These are phyloP conservation scores for Drosophila affinis DNA, from an alignment of 2,888 invertebrate species.

Conservation along the genomic window DNA sequence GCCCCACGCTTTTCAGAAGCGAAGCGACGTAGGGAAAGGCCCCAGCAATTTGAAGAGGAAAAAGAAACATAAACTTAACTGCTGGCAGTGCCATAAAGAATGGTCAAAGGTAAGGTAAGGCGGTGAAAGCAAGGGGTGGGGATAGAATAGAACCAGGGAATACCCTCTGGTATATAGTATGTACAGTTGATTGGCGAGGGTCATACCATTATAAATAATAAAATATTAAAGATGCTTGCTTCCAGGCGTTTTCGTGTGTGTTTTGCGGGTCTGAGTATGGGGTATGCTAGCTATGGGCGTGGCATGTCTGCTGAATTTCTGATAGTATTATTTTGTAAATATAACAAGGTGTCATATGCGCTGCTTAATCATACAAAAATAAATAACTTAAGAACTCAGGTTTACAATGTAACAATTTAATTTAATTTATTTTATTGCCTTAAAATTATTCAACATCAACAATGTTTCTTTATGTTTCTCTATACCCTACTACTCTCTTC, in stretches of 20 bases:
- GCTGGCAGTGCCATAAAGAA: constrained; percentile 35
- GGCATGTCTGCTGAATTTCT: constrained; percentile 27
- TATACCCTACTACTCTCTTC: constrained; percentile 31
- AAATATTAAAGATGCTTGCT: constrained; percentile 8
- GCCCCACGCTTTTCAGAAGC: too few species aligned
- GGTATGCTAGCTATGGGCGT: constrained; percentile 34
- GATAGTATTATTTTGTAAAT: constrained; percentile 54
- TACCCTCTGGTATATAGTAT: constrained; percentile 24
- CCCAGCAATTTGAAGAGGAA: constrained; percentile 1
- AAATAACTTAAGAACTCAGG: constrained; percentile 75
- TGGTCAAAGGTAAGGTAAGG: constrained; percentile 3
- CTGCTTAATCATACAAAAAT: constrained; percentile 74
- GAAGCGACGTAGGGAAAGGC: not conserved
- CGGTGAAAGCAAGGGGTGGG: not conserved
- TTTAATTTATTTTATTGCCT: constrained; percentile 64
- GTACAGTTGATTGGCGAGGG: constrained; percentile 24
- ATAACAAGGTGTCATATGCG: constrained; percentile 71
- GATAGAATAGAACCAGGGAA: constrained; percentile 12
- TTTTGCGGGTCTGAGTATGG: not conserved
- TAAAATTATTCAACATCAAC: constrained; percentile 77
- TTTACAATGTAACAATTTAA: constrained; percentile 73
- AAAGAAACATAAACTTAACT: not conserved
- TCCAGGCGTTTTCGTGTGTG: constrained; percentile 12
- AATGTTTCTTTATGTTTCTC: constrained; percentile 58
- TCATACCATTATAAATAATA: constrained; percentile 15